phyloP scores from a whole-genome alignment of 2,888 invertebrate genomes.

The Mythimna vitellina region DNA sequence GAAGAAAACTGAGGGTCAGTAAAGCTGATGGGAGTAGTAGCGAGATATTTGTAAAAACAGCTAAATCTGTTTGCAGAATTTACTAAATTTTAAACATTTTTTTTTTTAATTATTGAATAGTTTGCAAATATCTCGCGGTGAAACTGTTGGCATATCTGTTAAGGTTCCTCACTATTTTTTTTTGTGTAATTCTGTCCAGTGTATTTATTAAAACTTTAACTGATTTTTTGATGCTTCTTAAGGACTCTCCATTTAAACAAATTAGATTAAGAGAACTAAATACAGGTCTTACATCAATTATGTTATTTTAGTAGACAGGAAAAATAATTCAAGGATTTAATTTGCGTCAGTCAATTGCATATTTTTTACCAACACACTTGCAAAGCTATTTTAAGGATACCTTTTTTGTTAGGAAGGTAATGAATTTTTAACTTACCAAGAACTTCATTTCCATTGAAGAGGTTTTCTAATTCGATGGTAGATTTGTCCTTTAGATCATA shows the following conservation, averaged over 20 bases:
- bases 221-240: too few relatives aligned
- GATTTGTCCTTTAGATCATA: slow-evolving; percentile 76
- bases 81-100: too few relatives aligned
- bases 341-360: slow-evolving; percentile 14
- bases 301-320: neutral
- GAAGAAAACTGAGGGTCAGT: neutral
- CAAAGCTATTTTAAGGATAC: neutral
- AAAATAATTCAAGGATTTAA: slow-evolving; percentile 3
- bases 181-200: too few relatives aligned
- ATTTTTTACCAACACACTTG: neutral
- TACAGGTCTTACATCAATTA: neutral
- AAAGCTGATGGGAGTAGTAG: neutral
- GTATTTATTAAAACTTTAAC: too few relatives aligned
- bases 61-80: too few relatives aligned
- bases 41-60: too few relatives aligned
- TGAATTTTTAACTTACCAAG: slow-evolving; percentile 69
- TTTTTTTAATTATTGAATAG: too few relatives aligned
- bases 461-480: slow-evolving; percentile 73
- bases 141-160: too few relatives aligned
- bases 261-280: neutral
- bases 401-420: neutral
- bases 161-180: too few relatives aligned
- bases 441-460: slow-evolving; percentile 77
- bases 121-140: too few relatives aligned
- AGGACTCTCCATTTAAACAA: too few relatives aligned